Evolutionary conservation across 2,113 vertebrate genomes (phyloP).

Genomic region (Oncorhynchus clarkii): DNA sequence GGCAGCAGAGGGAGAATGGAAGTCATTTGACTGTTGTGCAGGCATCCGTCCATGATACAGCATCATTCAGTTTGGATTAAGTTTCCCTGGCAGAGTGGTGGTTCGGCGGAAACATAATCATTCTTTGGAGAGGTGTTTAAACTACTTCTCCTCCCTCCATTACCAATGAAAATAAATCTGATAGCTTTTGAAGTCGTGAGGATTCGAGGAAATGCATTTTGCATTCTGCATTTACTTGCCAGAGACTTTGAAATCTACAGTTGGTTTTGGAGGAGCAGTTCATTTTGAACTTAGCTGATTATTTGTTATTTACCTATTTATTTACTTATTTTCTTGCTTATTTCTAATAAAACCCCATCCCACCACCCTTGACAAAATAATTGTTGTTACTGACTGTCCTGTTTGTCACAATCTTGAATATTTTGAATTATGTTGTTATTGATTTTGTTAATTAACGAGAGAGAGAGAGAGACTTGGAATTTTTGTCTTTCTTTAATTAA

Average conservation of each 20-base stretch:
- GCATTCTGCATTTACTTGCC: background rate
- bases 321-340: too few species aligned
- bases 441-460: too few species aligned
- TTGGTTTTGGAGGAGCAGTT: background rate
- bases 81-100: conserved; percentile 21
- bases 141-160: conserved; percentile 14
- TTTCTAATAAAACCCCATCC: too few species aligned
- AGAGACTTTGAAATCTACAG: background rate
- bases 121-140: conserved; percentile 44
- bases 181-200: conserved; percentile 5
- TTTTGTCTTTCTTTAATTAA: too few species aligned
- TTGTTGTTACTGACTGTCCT: too few species aligned
- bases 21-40: conserved; percentile 35
- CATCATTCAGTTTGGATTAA: conserved; percentile 46
- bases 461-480: too few species aligned
- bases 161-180: conserved; percentile 15
- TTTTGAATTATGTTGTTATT: too few species aligned
- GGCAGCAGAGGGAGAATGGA: background rate
- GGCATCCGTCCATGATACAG: conserved; percentile 9
- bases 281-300: background rate
- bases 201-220: conserved; percentile 4
- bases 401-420: too few species aligned
- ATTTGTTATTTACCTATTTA: background rate
- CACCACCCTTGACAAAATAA: too few species aligned
- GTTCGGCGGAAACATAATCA: conserved; percentile 35